Base-by-base conservation (phyloP, 1,140 invertebrate genomes). In the Cyrtorhinus lividipennis region DNA sequence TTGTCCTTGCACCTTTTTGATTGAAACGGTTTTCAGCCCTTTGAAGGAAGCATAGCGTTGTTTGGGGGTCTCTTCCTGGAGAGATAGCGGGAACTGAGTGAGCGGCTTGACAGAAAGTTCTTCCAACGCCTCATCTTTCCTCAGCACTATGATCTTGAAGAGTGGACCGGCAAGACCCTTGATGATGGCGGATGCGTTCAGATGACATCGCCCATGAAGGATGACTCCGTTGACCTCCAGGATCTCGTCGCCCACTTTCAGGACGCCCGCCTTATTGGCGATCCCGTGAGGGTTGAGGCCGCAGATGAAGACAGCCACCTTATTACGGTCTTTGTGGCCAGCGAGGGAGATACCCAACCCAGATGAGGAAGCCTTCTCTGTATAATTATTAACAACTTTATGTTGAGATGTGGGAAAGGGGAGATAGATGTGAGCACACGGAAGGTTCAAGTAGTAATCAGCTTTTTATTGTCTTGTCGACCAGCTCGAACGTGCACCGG, bases 231-330 rank as follows among this genome's bases (percentile, higher is more conserved):
- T 98, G 38, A 94, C 88, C 90, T 93, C 74, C 13, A 76, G 79
- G 68, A 70, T 74, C 8, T 15, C 30, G 73, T 99, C 96, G 0
- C 95, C 95, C 25, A 96, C 83, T 70, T 84, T 79, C 1, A 99
- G 81, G 5, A 84, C 78, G 2, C 86, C 85, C 25, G 86, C 82
- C 64, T 83, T 83, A 62, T 75, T 82, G 30, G 92, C 87, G 0
- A 83, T 77, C 22, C 94, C 93, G 0, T 85, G 86, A 0, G 93
- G 90, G 75, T 97, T 87, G 18, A 99, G 80, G 5, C 93, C 95
- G 68, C 92, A 95, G 27, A 99, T 84, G 75, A 96, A 97, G 46
- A 95, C 92, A 22, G 90, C 90, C 92, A 98, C 97, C 69, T 90
- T 88, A 69, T 86, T 90, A 18, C 94, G 80, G 72, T 98, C 93